A percentile compares a stretch with the other conserved stretches of the same genome.
Conservation (phyloP, 30 jellyfish, hydroid and myxozoan genomes). For the Mastigias papua region DNA sequence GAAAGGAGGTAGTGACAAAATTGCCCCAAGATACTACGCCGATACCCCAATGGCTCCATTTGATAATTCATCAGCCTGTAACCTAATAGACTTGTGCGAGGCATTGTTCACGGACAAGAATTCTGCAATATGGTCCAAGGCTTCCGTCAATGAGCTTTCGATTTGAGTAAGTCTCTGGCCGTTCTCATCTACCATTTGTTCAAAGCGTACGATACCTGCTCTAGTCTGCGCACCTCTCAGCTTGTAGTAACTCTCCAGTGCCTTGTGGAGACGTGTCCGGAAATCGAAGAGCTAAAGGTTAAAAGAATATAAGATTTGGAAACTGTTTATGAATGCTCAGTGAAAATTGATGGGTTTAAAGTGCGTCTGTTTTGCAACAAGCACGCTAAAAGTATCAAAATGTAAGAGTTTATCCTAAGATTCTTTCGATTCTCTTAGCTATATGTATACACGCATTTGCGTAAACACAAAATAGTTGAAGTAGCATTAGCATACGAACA, state of each 20-base stretch:
- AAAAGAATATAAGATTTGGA: too few relatives aligned
- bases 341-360: too few relatives aligned
- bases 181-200: conserved; percentile 60
- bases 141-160: conserved; percentile 44
- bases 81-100: conserved; percentile 45
- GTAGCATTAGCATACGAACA: too few relatives aligned
- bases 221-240: conserved; percentile 88
- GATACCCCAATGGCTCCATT: conserved; percentile 26
- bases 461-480: too few relatives aligned
- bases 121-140: conserved; percentile 47
- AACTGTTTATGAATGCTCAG: too few relatives aligned
- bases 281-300: conserved; percentile 84
- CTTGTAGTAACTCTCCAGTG: conserved; percentile 85
- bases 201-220: conserved; percentile 82
- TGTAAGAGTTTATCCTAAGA: too few relatives aligned
- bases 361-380: too few relatives aligned
- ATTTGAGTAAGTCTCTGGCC: conserved; percentile 62
- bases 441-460: too few relatives aligned
- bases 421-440: too few relatives aligned
- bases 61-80: conserved; percentile 48
- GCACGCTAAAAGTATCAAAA: too few relatives aligned
- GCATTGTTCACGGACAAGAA: conserved; percentile 59
- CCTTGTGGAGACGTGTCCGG: conserved; percentile 86
- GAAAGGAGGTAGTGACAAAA: neutral
- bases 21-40: neutral